These are phyloP conservation scores for Leptogaster cylindrica DNA, from an alignment of 2,888 invertebrate species.

Conservation along the genomic window DNA sequence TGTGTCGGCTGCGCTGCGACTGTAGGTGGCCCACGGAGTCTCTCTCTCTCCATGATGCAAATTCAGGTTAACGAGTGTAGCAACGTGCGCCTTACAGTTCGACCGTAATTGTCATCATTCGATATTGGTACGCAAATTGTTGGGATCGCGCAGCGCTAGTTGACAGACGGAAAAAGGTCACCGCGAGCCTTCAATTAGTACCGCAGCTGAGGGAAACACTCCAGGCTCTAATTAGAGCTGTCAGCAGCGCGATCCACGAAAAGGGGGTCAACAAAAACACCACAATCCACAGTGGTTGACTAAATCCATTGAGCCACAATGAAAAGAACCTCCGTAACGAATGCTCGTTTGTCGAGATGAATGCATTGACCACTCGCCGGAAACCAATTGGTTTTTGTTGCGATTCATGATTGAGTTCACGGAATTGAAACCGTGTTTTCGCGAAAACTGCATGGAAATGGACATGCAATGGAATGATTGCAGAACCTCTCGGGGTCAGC, in stretches of 20 bases:
- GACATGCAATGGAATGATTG: too few species aligned
- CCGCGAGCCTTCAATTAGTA: slow-evolving; percentile 8
- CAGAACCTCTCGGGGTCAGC: too few species aligned
- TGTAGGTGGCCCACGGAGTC: slow-evolving; percentile 26
- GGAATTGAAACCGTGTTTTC: too few species aligned
- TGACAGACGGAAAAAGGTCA: slow-evolving; percentile 28
- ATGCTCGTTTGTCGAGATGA: too few species aligned
- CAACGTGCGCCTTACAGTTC: not conserved
- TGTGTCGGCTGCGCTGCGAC: slow-evolving; percentile 4
- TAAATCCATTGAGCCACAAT: too few species aligned
- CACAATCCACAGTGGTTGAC: too few species aligned
- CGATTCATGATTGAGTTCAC: too few species aligned
- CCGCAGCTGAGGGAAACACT: not conserved
- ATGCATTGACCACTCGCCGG: too few species aligned
- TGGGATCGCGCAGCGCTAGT: slow-evolving; percentile 14
- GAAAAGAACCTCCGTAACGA: too few species aligned
- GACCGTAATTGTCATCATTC: slow-evolving; percentile 25
- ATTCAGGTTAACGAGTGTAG: slow-evolving; percentile 29
- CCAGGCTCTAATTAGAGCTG: slow-evolving; percentile 5
- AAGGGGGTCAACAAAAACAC: too few species aligned
- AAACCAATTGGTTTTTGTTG: too few species aligned
- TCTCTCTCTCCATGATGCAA: slow-evolving; percentile 23
- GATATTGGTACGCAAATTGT: slow-evolving; percentile 25
- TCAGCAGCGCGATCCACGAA: slow-evolving; percentile 10
- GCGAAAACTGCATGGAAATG: too few species aligned